phyloP scores from a whole-genome alignment of 2,797 vertebrate species.

The Todus mexicanus region DNA sequence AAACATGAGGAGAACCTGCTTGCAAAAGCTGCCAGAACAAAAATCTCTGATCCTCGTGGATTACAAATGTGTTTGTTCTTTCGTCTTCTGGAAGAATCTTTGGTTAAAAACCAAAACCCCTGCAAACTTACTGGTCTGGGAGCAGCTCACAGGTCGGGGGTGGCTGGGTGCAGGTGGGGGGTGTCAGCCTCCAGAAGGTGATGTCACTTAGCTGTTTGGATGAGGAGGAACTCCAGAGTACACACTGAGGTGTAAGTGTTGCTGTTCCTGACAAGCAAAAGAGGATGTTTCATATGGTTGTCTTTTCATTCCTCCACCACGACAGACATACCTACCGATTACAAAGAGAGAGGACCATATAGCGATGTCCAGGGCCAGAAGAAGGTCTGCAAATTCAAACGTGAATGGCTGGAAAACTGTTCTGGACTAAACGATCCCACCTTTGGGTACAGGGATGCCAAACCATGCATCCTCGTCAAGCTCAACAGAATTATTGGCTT shows the following conservation, averaged over 20 bases:
- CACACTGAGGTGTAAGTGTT: fast-evolving
- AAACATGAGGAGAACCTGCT: neutral
- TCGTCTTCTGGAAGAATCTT: neutral
- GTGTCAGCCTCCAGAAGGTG: neutral
- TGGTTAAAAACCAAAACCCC: neutral
- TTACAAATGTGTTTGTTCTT: neutral
- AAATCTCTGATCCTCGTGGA: neutral
- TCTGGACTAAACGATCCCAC: constrained; percentile 73
- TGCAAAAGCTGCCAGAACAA: neutral
- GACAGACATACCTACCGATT: constrained; percentile 57
- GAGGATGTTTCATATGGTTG: neutral
- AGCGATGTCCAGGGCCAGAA: constrained; percentile 51
- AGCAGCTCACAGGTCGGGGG: fast-evolving
- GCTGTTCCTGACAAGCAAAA: neutral
- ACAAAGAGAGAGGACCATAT: constrained; percentile 74
- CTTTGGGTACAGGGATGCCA: constrained; percentile 84
- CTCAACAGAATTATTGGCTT: constrained; percentile 94
- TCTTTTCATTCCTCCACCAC: neutral
- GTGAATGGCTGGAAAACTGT: constrained; percentile 79
- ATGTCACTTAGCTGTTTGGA: neutral
- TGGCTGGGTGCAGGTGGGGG: neutral
- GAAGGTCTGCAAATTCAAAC: constrained; percentile 83
- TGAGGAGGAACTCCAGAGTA: neutral
- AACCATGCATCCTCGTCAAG: constrained; percentile 90
- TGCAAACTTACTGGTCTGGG: neutral